Evolutionary conservation across 92 coral and sea anemone genomes (phyloP).

Genomic region (Zoanthus solanderi): DNA sequence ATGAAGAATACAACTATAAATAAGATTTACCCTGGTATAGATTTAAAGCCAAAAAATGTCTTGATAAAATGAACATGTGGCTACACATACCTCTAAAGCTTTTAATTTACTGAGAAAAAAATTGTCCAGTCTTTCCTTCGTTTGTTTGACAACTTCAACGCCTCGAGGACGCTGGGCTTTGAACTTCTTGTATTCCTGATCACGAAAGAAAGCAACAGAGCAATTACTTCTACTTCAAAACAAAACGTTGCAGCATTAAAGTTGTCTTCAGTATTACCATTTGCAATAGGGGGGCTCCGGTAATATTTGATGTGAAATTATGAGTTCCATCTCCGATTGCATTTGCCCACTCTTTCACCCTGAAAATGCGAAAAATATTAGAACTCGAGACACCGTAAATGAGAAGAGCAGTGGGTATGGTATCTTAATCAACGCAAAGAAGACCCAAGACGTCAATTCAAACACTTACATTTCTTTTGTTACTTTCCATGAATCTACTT

Average conservation of each 20-base stretch:
- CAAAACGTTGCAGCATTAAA: constrained; percentile 34
- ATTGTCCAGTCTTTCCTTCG: constrained; percentile 38
- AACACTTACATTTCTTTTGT: constrained; percentile 41
- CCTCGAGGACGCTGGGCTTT: constrained; percentile 19
- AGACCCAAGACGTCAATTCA: not conserved
- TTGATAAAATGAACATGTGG: not conserved
- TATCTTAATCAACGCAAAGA: constrained; percentile 41
- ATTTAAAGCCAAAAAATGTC: constrained; percentile 1
- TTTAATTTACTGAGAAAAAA: constrained; percentile 34
- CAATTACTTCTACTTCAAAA: constrained; percentile 43
- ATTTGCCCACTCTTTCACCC: constrained; percentile 50
- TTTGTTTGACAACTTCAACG: constrained; percentile 5
- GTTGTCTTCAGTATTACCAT: constrained; percentile 23
- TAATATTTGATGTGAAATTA: constrained; percentile 30
- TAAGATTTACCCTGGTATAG: constrained; percentile 11
- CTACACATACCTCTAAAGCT: constrained; percentile 32
- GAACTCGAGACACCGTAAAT: constrained; percentile 1
- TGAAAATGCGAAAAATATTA: constrained; percentile 10
- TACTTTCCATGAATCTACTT: constrained; percentile 15
- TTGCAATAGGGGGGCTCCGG: constrained; percentile 31
- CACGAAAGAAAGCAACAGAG: constrained; percentile 50
- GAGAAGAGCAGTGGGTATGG: constrained; percentile 38
- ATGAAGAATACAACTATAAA: constrained; percentile 33
- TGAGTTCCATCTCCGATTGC: constrained; percentile 43
- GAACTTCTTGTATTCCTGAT: constrained; percentile 45